Evolutionary conservation across 2,888 invertebrate genomes (phyloP).

Genomic region (Sepiola atlantica): DNA sequence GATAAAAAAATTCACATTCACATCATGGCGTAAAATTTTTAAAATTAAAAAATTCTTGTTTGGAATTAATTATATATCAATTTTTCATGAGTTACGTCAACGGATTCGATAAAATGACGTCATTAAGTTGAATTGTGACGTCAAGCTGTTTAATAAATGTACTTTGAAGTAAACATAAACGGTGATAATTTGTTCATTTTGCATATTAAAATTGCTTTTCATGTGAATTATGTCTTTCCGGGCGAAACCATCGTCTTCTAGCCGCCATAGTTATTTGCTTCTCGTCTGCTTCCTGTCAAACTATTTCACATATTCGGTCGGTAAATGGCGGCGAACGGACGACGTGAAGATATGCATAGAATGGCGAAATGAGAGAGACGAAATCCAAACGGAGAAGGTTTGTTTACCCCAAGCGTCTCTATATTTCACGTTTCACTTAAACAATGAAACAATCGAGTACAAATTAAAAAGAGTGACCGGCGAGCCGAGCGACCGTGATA

Average conservation of each 20-base stretch:
- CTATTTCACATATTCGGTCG: background rate
- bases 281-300: background rate
- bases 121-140: background rate
- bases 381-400: background rate
- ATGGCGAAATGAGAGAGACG: background rate
- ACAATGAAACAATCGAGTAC: background rate
- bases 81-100: background rate
- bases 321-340: background rate
- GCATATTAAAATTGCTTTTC: too few species aligned
- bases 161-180: background rate
- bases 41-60: too few species aligned
- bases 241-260: background rate
- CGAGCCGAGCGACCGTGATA: background rate
- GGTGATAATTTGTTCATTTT: background rate
- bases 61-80: too few species aligned
- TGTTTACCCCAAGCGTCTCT: background rate
- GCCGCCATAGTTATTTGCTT: background rate
- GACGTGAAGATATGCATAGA: background rate
- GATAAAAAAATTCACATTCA: too few species aligned
- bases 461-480: background rate
- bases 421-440: constrained; percentile 6
- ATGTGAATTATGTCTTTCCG: background rate
- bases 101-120: background rate
- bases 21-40: too few species aligned
- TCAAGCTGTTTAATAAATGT: background rate